phyloP scores from a whole-genome alignment of 1,140 invertebrate genomes.

The Anagrus nilaparvatae region DNA sequence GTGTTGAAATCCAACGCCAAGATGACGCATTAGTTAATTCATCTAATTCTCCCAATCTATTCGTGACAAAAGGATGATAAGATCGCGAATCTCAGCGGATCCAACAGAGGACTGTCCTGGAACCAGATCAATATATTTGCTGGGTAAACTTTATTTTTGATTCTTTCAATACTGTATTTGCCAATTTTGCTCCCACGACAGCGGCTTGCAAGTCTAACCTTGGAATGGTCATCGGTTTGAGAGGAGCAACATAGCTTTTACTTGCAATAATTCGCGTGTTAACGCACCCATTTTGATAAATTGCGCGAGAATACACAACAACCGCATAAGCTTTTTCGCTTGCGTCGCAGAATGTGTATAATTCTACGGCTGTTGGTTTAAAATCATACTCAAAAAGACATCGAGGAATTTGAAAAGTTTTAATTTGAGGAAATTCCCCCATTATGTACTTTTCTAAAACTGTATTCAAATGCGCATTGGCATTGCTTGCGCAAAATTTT shows the following conservation, averaged over 20 bases:
- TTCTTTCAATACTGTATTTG: background rate
- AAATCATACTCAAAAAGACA: too few species aligned
- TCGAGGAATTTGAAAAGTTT: too few species aligned
- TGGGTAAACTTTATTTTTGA: background rate
- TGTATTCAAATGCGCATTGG: too few species aligned
- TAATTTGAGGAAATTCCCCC: too few species aligned
- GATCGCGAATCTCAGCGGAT: background rate
- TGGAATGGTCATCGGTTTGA: background rate
- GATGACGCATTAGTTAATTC: background rate
- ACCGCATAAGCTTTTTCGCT: background rate
- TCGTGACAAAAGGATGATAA: background rate
- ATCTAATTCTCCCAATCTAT: background rate
- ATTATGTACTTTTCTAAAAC: too few species aligned
- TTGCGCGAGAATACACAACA: background rate
- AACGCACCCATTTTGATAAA: background rate
- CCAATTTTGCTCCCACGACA: background rate
- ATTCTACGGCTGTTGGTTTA: too few species aligned
- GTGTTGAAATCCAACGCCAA: background rate
- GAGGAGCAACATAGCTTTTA: background rate
- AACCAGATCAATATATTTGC: background rate
- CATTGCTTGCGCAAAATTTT: too few species aligned
- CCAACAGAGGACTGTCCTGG: background rate
- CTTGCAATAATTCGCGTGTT: background rate
- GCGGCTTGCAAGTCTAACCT: constrained; percentile 4
- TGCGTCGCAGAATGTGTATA: constrained; percentile 2